phyloP scores from a whole-genome alignment of 1,140 invertebrate genomes.

The Berghia stephanieae region DNA sequence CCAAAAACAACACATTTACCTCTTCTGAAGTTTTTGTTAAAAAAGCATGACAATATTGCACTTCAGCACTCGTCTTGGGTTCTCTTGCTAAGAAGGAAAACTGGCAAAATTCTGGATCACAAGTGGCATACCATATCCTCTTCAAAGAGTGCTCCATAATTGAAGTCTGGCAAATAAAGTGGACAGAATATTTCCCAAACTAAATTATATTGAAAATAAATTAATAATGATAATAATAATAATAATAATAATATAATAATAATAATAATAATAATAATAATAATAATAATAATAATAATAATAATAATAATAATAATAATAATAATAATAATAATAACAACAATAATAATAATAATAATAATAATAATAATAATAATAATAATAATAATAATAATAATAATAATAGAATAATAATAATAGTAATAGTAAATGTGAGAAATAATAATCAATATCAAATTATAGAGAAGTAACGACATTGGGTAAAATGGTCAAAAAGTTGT shows the following conservation, averaged over 20 bases:
- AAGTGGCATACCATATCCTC: conserved; percentile 86
- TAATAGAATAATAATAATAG: too few relatives aligned
- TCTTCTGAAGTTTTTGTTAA: conserved; percentile 80
- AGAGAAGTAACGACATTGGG: too few relatives aligned
- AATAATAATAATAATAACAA: not conserved
- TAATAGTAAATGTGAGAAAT: too few relatives aligned
- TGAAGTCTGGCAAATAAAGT: conserved; percentile 73
- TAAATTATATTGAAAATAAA: not conserved
- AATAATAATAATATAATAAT: not conserved
- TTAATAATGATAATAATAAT: not conserved
- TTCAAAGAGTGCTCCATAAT: conserved; percentile 87
- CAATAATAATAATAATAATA: too few relatives aligned
- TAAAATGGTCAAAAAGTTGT: too few relatives aligned
- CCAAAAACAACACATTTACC: conserved; percentile 72
- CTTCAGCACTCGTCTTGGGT: conserved; percentile 78
- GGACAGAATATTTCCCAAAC: not conserved
- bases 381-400: too few relatives aligned
- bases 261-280: not conserved
- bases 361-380: too few relatives aligned
- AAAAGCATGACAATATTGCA: conserved; percentile 86
- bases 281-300: not conserved
- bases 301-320: not conserved
- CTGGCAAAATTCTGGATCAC: conserved; percentile 81
- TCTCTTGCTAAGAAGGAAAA: conserved; percentile 86
- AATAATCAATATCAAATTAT: too few relatives aligned